Conservation (phyloP, 2,797 vertebrate genomes). For the Potorous gilbertii region DNA sequence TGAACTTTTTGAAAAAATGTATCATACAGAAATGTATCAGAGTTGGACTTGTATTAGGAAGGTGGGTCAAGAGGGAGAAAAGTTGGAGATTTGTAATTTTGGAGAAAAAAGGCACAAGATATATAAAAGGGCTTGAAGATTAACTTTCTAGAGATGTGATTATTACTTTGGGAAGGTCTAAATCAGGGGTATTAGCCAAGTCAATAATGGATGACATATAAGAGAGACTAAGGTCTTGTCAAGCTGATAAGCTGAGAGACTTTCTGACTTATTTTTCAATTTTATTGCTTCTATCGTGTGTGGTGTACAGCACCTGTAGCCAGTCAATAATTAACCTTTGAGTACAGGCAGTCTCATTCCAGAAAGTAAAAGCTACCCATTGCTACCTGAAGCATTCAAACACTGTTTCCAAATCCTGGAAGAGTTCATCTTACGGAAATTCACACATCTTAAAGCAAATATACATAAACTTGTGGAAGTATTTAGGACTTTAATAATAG, state of each 20-base stretch:
- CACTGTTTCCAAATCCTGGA: constrained; percentile 21
- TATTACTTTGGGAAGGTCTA: constrained; percentile 67
- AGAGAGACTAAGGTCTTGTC: constrained; percentile 14
- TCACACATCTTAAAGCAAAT: constrained; percentile 29
- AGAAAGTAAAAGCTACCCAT: constrained; percentile 51
- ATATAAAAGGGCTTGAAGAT: constrained; percentile 51
- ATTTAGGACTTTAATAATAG: not conserved
- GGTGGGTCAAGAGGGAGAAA: constrained; percentile 39
- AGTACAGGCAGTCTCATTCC: constrained; percentile 43
- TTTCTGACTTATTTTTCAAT: constrained; percentile 63
- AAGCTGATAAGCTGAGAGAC: constrained; percentile 43
- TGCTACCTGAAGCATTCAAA: not conserved
- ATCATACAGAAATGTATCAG: not conserved
- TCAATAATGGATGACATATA: constrained; percentile 59
- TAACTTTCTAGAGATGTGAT: constrained; percentile 58
- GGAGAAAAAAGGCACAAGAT: not conserved
- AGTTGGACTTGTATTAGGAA: not conserved
- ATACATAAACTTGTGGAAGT: not conserved
- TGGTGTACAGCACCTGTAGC: constrained; percentile 41
- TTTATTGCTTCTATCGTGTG: constrained; percentile 65
- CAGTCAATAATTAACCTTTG: constrained; percentile 64
- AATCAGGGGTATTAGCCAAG: constrained; percentile 64
- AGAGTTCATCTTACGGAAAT: constrained; percentile 22
- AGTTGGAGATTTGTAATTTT: constrained; percentile 44
- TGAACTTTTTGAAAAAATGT: constrained; percentile 22